Conservation (phyloP, 30 jellyfish, hydroid and myxozoan species). For the Aurelia coerulea region DNA sequence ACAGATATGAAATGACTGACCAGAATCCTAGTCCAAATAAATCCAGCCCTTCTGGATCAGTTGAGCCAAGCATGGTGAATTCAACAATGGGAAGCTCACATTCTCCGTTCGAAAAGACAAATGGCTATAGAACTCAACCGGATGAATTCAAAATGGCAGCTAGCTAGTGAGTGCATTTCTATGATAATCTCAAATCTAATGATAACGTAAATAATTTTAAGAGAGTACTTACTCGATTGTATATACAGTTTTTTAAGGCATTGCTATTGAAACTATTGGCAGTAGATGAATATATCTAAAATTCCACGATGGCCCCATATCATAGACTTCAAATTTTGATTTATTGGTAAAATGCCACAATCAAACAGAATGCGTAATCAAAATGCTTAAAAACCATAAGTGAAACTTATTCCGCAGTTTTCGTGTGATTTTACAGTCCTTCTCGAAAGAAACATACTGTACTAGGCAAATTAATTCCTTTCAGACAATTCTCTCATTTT, state of each 20-base stretch:
- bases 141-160: slow-evolving; percentile 2
- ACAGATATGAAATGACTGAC: slow-evolving; percentile 22
- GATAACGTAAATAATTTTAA: background rate
- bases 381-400: no score
- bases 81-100: slow-evolving; percentile 9
- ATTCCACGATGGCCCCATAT: no score
- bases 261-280: slow-evolving; percentile 6
- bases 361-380: no score
- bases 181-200: background rate
- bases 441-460: no score
- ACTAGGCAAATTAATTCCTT: no score
- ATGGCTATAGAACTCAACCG: slow-evolving; percentile 19
- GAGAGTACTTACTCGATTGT: slow-evolving; percentile 8
- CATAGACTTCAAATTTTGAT: no score
- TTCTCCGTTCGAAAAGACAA: background rate
- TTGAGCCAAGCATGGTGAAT: background rate
- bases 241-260: slow-evolving; percentile 24
- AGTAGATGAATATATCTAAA: background rate
- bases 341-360: no score
- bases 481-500: no score
- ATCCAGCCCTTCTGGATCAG: background rate
- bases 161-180: slow-evolving; percentile 18
- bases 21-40: slow-evolving; percentile 11
- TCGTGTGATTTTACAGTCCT: no score
- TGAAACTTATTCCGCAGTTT: no score